These are phyloP conservation scores for Tylochromis polylepis DNA, from an alignment of 2,113 vertebrate genomes.

Conservation along the genomic window DNA sequence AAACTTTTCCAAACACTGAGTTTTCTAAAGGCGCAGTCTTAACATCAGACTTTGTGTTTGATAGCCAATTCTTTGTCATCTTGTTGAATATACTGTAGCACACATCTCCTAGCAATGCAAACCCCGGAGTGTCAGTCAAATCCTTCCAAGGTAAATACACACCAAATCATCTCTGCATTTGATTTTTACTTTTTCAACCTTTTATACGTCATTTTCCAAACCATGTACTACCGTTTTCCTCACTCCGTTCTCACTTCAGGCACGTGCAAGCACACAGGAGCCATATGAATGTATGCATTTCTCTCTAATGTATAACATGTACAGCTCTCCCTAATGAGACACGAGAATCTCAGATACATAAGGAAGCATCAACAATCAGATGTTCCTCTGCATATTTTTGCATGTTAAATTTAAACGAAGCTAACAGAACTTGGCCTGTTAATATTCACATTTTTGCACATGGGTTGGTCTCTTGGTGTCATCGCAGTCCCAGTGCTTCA, in stretches of 20 bases:
- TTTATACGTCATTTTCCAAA: not conserved
- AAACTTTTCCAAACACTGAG: not conserved
- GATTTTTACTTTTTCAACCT: not conserved
- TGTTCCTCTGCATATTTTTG: constrained; percentile 48
- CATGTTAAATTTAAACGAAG: constrained; percentile 23
- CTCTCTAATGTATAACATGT: not conserved
- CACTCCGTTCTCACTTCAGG: not conserved
- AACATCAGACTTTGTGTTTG: not conserved
- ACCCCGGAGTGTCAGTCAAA: not conserved
- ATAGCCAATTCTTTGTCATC: not conserved
- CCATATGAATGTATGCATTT: not conserved
- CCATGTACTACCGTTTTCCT: not conserved
- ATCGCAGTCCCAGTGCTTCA: constrained; percentile 26
- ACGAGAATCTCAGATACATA: constrained; percentile 1
- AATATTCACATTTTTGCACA: constrained; percentile 1
- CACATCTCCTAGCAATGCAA: not conserved
- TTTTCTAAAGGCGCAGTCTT: not conserved
- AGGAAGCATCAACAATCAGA: not conserved
- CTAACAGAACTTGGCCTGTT: constrained; percentile 8
- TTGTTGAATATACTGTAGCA: not conserved
- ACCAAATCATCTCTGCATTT: not conserved
- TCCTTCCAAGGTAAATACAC: not conserved
- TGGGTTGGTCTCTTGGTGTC: constrained; percentile 20
- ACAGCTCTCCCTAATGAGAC: not conserved
- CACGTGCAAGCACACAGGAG: not conserved